These are phyloP conservation scores for Takifugu ocellatus DNA, from an alignment of 2,797 vertebrate species.

Conservation along the genomic window DNA sequence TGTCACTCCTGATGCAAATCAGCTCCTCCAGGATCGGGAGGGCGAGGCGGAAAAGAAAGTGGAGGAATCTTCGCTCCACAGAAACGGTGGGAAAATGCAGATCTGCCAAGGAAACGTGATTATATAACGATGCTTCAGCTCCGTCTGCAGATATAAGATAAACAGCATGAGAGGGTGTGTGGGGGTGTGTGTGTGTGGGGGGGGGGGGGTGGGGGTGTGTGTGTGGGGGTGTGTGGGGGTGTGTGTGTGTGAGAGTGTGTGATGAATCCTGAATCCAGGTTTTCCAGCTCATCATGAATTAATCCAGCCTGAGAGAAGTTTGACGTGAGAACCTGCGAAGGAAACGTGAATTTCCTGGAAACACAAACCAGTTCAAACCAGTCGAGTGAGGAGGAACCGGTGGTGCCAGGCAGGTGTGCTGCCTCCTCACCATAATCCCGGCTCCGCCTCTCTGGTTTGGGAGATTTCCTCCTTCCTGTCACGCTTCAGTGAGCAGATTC, in stretches of 20 bases:
- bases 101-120: slow-evolving; percentile 17
- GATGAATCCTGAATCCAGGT: slow-evolving; percentile 24
- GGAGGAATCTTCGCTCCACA: slow-evolving; percentile 6
- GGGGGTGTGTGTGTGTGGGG: slow-evolving; percentile 25
- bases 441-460: slow-evolving; percentile 8
- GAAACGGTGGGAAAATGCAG: slow-evolving; percentile 18
- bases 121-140: background rate
- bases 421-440: slow-evolving; percentile 46
- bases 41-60: slow-evolving; percentile 8
- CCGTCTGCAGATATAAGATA: background rate
- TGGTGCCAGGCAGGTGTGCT: slow-evolving; percentile 66
- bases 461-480: slow-evolving; percentile 17
- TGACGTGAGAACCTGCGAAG: slow-evolving; percentile 56
- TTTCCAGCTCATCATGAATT: slow-evolving; percentile 49
- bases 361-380: slow-evolving; percentile 64
- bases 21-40: slow-evolving; percentile 19
- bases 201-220: background rate
- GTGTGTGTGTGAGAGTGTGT: background rate
- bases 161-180: slow-evolving; percentile 13
- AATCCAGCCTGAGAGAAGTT: slow-evolving; percentile 55
- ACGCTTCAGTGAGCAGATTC: slow-evolving; percentile 18
- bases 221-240: too few species aligned
- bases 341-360: slow-evolving; percentile 51
- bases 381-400: slow-evolving; percentile 71
- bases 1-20: slow-evolving; percentile 46